These are phyloP conservation scores for Sycophila sp. DNA, from an alignment of 1,140 invertebrate species.

Conservation along the genomic window DNA sequence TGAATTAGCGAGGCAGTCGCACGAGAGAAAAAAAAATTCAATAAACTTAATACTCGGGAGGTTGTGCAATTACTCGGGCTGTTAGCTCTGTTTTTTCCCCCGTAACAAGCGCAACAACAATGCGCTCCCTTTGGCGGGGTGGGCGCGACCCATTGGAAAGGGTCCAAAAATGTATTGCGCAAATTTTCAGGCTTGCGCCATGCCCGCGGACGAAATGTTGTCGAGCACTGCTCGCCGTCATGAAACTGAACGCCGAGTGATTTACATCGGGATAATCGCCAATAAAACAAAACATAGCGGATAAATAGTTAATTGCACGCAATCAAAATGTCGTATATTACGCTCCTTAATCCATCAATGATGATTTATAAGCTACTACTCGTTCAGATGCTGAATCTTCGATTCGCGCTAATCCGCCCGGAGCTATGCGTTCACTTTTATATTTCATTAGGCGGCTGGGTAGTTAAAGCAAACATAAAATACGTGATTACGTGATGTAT, in stretches of 20 bases:
- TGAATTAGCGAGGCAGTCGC: too few species aligned
- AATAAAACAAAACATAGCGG: not conserved
- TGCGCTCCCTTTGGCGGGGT: not conserved
- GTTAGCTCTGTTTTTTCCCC: not conserved
- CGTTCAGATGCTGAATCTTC: too few species aligned
- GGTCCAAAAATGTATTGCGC: not conserved
- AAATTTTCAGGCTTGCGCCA: conserved; percentile 2
- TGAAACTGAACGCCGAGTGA: not conserved
- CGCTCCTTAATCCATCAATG: too few species aligned
- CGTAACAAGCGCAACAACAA: not conserved
- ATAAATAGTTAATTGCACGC: not conserved
- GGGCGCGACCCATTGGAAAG: not conserved
- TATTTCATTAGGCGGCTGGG: too few species aligned
- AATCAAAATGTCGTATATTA: too few species aligned
- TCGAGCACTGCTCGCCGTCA: not conserved
- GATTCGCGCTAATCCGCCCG: too few species aligned
- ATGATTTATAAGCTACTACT: too few species aligned
- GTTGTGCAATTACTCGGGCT: not conserved
- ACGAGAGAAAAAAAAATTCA: too few species aligned
- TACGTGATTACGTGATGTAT: too few species aligned
- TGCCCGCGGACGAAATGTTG: not conserved
- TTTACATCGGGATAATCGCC: not conserved
- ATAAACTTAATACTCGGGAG: not conserved
- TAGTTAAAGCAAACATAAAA: too few species aligned
- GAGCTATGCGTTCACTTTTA: too few species aligned